phyloP scores from a whole-genome alignment of 1,140 invertebrate species.

The Drosophila pruinosa region DNA sequence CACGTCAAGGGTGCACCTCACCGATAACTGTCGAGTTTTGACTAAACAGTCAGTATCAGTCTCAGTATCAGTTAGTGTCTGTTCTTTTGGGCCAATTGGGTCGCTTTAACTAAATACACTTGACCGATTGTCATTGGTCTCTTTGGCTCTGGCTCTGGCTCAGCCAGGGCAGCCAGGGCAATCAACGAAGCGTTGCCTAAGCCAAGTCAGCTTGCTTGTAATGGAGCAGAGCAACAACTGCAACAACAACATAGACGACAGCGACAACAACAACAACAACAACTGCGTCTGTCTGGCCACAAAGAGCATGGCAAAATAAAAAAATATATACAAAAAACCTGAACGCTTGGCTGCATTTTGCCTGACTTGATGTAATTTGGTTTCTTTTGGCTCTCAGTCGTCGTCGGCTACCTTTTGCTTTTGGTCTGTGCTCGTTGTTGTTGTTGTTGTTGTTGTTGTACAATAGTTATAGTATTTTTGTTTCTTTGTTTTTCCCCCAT shows the following conservation, averaged over 20 bases:
- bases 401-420: constrained; percentile 22
- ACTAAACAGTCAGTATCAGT: neutral
- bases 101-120: constrained; percentile 32
- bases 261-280: constrained; percentile 14
- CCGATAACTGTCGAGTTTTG: neutral
- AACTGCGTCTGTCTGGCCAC: constrained; percentile 66
- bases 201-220: constrained; percentile 57
- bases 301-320: constrained; percentile 65
- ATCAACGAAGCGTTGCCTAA: constrained; percentile 65
- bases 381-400: constrained; percentile 49
- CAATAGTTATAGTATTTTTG: neutral
- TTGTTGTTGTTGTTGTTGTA: too few relatives aligned
- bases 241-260: constrained; percentile 15
- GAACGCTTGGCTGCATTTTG: constrained; percentile 73
- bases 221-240: constrained; percentile 47
- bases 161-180: constrained; percentile 29
- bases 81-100: neutral
- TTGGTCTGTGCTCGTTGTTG: neutral
- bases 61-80: neutral
- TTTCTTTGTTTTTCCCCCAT: neutral
- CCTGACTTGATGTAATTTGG: constrained; percentile 76
- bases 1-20: neutral
- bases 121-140: constrained; percentile 48
- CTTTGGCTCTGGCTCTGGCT: constrained; percentile 25
- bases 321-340: constrained; percentile 48